These are phyloP conservation scores for Osmerus mordax DNA, from an alignment of 2,113 vertebrate genomes.

Conservation along the genomic window DNA sequence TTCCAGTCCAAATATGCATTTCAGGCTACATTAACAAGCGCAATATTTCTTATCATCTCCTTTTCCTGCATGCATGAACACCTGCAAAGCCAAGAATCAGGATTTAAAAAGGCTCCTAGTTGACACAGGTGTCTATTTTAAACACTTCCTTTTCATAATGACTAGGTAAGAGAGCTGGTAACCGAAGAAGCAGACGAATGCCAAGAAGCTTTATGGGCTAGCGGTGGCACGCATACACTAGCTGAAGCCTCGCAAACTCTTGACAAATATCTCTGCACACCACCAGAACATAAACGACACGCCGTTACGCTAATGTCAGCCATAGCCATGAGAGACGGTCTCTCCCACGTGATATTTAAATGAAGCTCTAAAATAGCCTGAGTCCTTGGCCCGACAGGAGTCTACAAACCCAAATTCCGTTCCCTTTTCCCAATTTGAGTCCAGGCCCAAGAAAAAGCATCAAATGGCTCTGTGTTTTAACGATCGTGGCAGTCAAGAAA, in stretches of 20 bases:
- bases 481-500: neutral
- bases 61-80: neutral
- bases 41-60: too few species aligned
- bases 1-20: too few species aligned
- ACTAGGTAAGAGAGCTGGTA: slow-evolving; percentile 18
- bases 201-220: slow-evolving; percentile 15
- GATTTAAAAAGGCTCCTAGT: slow-evolving; percentile 25
- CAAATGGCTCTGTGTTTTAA: too few species aligned
- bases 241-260: slow-evolving; percentile 24
- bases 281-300: slow-evolving; percentile 7
- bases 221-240: slow-evolving; percentile 40
- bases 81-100: neutral
- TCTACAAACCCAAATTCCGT: too few species aligned
- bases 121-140: slow-evolving; percentile 17
- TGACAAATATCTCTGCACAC: slow-evolving; percentile 13
- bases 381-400: neutral
- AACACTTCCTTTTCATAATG: slow-evolving; percentile 25
- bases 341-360: slow-evolving; percentile 18
- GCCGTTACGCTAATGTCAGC: slow-evolving; percentile 36
- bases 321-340: slow-evolving; percentile 26
- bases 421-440: too few species aligned
- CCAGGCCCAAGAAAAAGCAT: too few species aligned
- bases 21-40: too few species aligned
- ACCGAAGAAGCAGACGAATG: slow-evolving; percentile 4
- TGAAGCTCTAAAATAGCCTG: slow-evolving; percentile 48